These are phyloP conservation scores for Lissonota sp. DNA, from an alignment of 2,888 invertebrate species.

Conservation along the genomic window DNA sequence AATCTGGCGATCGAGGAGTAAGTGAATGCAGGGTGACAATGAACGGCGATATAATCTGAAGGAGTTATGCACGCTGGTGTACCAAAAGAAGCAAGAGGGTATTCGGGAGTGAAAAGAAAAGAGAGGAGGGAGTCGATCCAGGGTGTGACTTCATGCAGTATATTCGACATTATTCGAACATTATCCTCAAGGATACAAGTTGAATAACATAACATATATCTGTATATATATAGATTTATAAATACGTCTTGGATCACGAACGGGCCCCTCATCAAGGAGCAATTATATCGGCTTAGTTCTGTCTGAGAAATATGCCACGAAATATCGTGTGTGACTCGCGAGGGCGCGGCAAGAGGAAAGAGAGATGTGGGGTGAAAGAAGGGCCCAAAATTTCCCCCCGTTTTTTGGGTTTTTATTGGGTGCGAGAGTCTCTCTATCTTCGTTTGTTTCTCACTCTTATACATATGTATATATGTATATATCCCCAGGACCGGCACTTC, in stretches of 20 bases:
- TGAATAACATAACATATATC: slow-evolving; percentile 53
- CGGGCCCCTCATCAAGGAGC: slow-evolving; percentile 57
- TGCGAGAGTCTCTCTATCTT: slow-evolving; percentile 54
- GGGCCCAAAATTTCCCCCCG: slow-evolving; percentile 20
- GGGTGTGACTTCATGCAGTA: slow-evolving; percentile 45
- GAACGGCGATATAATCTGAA: slow-evolving; percentile 67
- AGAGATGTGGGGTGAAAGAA: neutral
- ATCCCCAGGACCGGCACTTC: slow-evolving; percentile 38
- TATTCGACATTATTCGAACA: slow-evolving; percentile 51
- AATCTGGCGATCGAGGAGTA: slow-evolving; percentile 55
- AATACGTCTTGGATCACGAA: neutral
- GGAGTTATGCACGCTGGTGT: slow-evolving; percentile 36
- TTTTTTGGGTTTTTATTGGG: slow-evolving; percentile 50
- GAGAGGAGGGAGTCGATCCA: slow-evolving; percentile 14
- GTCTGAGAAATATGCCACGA: slow-evolving; percentile 56
- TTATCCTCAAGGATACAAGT: slow-evolving; percentile 48
- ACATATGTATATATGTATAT: neutral
- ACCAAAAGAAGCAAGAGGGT: slow-evolving; percentile 21
- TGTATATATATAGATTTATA: neutral
- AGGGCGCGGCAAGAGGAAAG: slow-evolving; percentile 25
- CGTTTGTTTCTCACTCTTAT: slow-evolving; percentile 50
- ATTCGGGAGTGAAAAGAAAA: slow-evolving; percentile 10
- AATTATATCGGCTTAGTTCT: slow-evolving; percentile 66
- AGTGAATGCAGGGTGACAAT: slow-evolving; percentile 66
- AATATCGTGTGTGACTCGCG: slow-evolving; percentile 59